Evolutionary conservation across 2,888 invertebrate species (phyloP).

Genomic region (Macropis europaea): DNA sequence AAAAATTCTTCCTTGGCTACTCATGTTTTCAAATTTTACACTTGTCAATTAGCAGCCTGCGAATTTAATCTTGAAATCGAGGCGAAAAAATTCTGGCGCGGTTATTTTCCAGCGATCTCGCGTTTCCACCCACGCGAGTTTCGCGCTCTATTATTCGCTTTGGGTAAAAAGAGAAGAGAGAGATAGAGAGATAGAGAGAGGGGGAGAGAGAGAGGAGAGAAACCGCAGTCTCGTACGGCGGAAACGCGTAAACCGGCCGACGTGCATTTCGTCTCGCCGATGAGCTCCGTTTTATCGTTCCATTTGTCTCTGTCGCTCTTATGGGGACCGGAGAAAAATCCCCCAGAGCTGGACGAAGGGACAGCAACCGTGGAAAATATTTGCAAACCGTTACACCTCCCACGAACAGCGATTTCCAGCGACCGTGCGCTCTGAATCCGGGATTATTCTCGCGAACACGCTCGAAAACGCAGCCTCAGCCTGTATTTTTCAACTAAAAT

Average conservation of each 20-base stretch:
- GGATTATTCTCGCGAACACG: constrained; percentile 18
- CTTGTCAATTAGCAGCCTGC: no score
- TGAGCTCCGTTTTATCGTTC: constrained; percentile 27
- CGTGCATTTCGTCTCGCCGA: constrained; percentile 10
- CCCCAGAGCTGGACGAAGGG: no score
- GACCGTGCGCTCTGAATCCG: neutral
- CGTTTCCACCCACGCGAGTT: constrained; percentile 43
- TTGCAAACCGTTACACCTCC: neutral
- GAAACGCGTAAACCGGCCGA: constrained; percentile 34
- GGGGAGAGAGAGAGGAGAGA: constrained; percentile 2
- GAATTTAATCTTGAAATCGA: no score
- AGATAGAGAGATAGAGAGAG: constrained; percentile 4
- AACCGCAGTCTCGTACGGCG: constrained; percentile 5
- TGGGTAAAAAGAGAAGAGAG: neutral
- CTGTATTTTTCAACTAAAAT: neutral
- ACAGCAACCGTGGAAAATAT: constrained; percentile 8
- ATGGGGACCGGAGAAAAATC: neutral
- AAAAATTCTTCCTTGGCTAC: no score
- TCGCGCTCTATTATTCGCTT: constrained; percentile 37
- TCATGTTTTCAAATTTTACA: no score
- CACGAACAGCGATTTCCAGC: neutral
- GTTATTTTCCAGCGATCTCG: constrained; percentile 24
- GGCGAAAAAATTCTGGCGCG: constrained; percentile 40
- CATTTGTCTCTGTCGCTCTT: constrained; percentile 12
- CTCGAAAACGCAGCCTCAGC: neutral